These are phyloP conservation scores for Pachyramphus minor DNA, from an alignment of 2,113 vertebrate genomes.

Conservation along the genomic window DNA sequence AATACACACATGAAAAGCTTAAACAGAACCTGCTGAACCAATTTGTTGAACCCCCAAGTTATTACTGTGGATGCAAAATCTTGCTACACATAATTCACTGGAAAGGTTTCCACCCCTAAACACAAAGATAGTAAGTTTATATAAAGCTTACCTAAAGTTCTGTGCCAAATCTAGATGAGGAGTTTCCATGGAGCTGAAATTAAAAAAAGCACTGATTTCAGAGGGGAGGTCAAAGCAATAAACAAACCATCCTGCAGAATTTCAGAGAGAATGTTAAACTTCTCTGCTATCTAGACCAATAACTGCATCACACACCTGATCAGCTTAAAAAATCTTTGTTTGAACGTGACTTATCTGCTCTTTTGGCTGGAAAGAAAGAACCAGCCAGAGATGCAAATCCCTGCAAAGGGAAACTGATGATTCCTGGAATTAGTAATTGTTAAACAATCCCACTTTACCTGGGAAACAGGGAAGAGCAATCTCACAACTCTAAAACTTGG, in stretches of 20 bases:
- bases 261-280: not conserved
- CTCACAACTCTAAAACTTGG: not conserved
- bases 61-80: not conserved
- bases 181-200: conserved; percentile 67
- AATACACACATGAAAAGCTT: not conserved
- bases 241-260: not conserved
- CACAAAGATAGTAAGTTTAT: not conserved
- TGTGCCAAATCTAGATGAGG: conserved; percentile 50
- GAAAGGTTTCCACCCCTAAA: not conserved
- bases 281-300: not conserved
- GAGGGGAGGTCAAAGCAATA: not conserved
- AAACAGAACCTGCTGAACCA: not conserved
- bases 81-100: not conserved
- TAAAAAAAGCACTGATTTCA: conserved; percentile 40
- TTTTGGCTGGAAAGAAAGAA: not conserved
- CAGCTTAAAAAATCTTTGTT: not conserved
- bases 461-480: not conserved
- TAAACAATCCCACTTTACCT: not conserved
- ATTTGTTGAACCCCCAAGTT: not conserved
- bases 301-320: not conserved
- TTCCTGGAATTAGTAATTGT: not conserved
- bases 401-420: not conserved
- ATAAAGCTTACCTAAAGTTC: conserved; percentile 73
- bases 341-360: not conserved
- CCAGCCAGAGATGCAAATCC: not conserved